Base-by-base conservation (phyloP, 2,797 vertebrate genomes). In the Steatocranus sp. region DNA sequence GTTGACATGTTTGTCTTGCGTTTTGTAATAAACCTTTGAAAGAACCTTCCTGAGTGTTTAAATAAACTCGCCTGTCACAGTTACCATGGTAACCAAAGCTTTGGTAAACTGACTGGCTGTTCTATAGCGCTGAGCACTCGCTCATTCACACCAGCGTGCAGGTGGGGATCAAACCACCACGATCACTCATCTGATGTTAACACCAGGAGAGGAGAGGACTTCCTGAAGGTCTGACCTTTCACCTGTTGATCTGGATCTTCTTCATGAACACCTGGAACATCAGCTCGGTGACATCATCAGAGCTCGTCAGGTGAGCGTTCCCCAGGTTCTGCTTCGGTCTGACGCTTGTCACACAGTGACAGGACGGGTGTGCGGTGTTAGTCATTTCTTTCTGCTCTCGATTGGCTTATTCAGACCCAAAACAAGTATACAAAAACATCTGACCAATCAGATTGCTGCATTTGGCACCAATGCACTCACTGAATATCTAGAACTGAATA, bases 21-120 rank as follows among this genome's bases (percentile, higher is more conserved):
- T 95, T 96, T 96, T 96, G 91, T 96, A 96, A 96, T 96, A 96
- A 96, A 96, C 85, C 83, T 89, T 91, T 90, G 76, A 91, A 94
- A 93, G 43, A 89, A 88, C 9, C 4, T 81, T 46, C 11, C 14
- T 12, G 9, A 82, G 53, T 27, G 23, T 70, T 36, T 75, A 23
- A 53, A 53, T 70, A 27, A 43, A 7, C 38, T 27, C 23, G 0
- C 23, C 23, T 46, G 41, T 14, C 20, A 53, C 50, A 5, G 12
- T 38, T 4, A 63, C 34, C 36, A 23, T 25, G 63, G 63, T 43
- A 68, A 25, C 63, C 14, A 4, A 54, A 9, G 25, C 53, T 56
- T 56, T 56, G 50, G 11, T 25, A 58, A 58, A 61, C 10, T 3
- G 30, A 61, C 56, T 17, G 2, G 10, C 30, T 58, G 27, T 32